Conservation (phyloP, 1,140 invertebrate genomes). For the Nymphalis io region DNA sequence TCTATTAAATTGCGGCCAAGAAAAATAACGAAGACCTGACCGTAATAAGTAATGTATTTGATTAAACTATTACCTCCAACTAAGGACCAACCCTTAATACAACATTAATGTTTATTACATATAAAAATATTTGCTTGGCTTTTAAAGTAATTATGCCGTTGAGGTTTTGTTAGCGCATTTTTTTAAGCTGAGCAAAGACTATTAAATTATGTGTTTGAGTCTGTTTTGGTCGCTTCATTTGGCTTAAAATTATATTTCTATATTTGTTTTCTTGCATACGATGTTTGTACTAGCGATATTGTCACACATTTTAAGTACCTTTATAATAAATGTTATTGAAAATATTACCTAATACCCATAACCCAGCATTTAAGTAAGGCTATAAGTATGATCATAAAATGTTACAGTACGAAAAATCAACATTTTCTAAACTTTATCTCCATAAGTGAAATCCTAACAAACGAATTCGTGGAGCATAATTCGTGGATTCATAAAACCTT, state of each 20-base stretch:
- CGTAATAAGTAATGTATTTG: constrained; percentile 51
- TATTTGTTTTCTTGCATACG: too few relatives aligned
- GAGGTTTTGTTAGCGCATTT: background rate
- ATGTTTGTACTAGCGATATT: too few relatives aligned
- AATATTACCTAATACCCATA: too few relatives aligned
- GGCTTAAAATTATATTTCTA: background rate
- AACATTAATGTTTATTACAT: constrained; percentile 50
- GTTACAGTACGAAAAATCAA: too few relatives aligned
- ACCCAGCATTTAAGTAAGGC: too few relatives aligned
- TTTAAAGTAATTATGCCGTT: constrained; percentile 69
- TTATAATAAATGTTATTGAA: too few relatives aligned
- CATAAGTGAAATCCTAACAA: too few relatives aligned
- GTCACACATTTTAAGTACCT: too few relatives aligned
- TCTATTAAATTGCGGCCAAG: background rate
- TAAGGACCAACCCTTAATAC: constrained; percentile 34
- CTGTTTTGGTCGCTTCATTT: background rate
- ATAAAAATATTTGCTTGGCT: constrained; percentile 71
- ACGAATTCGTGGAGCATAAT: too few relatives aligned
- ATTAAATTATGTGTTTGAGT: constrained; percentile 2
- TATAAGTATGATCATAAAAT: too few relatives aligned
- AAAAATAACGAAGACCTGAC: constrained; percentile 10
- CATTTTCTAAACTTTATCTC: too few relatives aligned
- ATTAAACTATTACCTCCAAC: constrained; percentile 55
- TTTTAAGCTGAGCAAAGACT: background rate
- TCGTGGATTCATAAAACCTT: background rate